Conservation (phyloP, 2,113 vertebrate genomes). For the Willisornis vidua region DNA sequence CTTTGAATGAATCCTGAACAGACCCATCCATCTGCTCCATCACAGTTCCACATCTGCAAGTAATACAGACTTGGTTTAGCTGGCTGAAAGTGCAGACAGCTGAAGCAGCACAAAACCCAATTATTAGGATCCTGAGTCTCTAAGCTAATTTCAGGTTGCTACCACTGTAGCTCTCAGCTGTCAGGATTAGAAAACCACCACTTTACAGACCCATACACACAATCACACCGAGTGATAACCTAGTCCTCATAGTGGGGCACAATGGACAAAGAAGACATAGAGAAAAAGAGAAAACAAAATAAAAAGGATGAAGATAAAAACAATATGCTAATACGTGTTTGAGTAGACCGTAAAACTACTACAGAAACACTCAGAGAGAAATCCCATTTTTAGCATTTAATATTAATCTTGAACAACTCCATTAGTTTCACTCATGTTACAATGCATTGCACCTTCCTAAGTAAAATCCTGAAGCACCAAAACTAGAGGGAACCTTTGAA, state of each 20-base stretch:
- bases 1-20: slow-evolving; percentile 6
- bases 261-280: not conserved
- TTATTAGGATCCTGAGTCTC: slow-evolving; percentile 16
- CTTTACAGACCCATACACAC: not conserved
- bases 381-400: not conserved
- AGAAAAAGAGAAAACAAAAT: not conserved
- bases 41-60: slow-evolving; percentile 42
- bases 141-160: slow-evolving; percentile 31
- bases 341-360: not conserved
- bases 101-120: slow-evolving; percentile 38
- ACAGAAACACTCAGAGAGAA: not conserved
- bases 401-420: not conserved
- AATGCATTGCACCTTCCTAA: not conserved
- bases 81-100: slow-evolving; percentile 30
- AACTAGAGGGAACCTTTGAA: not conserved
- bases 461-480: not conserved
- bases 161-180: not conserved
- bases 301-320: not conserved
- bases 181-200: not conserved
- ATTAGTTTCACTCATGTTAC: not conserved
- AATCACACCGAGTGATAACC: fast-evolving
- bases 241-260: not conserved
- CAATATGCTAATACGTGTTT: not conserved
- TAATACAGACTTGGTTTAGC: slow-evolving; percentile 9
- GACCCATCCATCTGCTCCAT: not conserved